phyloP scores from a whole-genome alignment of 2,113 vertebrate species.

The Myxocyprinus asiaticus region DNA sequence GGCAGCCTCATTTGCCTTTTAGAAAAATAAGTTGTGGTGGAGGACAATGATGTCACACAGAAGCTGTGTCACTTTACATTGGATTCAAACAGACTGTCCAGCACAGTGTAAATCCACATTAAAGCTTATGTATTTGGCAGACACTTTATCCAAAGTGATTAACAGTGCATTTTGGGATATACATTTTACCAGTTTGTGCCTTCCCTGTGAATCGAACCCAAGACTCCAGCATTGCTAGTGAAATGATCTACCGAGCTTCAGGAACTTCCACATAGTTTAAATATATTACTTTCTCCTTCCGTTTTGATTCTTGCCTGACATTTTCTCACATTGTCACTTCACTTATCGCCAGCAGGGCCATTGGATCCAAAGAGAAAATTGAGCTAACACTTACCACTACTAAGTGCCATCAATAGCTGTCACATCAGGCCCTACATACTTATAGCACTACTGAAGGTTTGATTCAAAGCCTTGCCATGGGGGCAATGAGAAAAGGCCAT shows the following conservation, averaged over 20 bases:
- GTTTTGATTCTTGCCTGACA: background rate
- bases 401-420: background rate
- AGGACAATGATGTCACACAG: background rate
- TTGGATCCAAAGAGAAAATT: background rate
- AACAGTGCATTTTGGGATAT: too few species aligned
- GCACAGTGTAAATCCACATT: background rate
- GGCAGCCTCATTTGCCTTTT: background rate
- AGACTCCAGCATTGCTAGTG: too few species aligned
- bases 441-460: conserved; percentile 8
- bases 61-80: background rate
- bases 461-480: conserved; percentile 27
- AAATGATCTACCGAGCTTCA: too few species aligned
- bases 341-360: conserved; percentile 1
- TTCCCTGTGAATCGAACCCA: too few species aligned
- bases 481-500: conserved; percentile 53
- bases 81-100: background rate
- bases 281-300: too few species aligned
- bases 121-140: too few species aligned
- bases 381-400: background rate
- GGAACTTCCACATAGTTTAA: too few species aligned
- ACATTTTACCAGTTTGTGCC: too few species aligned
- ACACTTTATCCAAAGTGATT: too few species aligned
- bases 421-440: conserved; percentile 10
- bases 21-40: background rate
- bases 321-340: conserved; percentile 18